phyloP scores from a whole-genome alignment of 2,888 invertebrate species.

The Autographa pulchrina region DNA sequence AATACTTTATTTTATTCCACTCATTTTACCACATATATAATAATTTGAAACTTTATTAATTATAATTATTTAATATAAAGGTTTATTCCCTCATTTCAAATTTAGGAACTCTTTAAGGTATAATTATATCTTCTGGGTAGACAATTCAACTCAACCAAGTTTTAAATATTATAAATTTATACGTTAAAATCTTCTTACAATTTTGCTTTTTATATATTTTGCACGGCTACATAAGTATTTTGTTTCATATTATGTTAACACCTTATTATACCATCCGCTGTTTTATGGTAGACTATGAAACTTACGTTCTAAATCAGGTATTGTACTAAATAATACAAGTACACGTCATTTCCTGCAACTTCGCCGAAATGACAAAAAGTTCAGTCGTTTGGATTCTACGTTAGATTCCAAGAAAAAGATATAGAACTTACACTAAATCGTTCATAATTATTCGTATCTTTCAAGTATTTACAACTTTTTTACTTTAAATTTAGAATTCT shows the following conservation, averaged over 20 bases:
- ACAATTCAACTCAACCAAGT: conserved; percentile 1
- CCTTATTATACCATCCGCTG: background rate
- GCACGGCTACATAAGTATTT: background rate
- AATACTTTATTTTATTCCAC: conserved; percentile 67
- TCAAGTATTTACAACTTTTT: conserved; percentile 43
- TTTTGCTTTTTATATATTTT: background rate
- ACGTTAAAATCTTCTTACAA: background rate
- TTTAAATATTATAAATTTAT: background rate
- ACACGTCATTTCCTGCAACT: conserved; percentile 5
- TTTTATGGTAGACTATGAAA: conserved; percentile 11
- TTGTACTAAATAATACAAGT: conserved; percentile 16
- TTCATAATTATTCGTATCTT: conserved; percentile 27
- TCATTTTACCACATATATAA: conserved; percentile 77
- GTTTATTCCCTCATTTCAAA: conserved; percentile 11
- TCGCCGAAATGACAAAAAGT: conserved; percentile 58
- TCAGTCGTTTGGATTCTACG: conserved; percentile 74
- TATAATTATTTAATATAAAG: background rate
- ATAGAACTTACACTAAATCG: conserved; percentile 44
- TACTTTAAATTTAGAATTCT: conserved; percentile 17
- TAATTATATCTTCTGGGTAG: conserved; percentile 1
- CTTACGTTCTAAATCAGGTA: conserved; percentile 19
- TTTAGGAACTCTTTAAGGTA: conserved; percentile 39
- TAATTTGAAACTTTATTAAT: conserved; percentile 77
- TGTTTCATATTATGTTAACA: background rate
- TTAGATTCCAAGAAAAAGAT: conserved; percentile 65